Conservation (phyloP, 2,113 vertebrate genomes). For the Fulica atra region DNA sequence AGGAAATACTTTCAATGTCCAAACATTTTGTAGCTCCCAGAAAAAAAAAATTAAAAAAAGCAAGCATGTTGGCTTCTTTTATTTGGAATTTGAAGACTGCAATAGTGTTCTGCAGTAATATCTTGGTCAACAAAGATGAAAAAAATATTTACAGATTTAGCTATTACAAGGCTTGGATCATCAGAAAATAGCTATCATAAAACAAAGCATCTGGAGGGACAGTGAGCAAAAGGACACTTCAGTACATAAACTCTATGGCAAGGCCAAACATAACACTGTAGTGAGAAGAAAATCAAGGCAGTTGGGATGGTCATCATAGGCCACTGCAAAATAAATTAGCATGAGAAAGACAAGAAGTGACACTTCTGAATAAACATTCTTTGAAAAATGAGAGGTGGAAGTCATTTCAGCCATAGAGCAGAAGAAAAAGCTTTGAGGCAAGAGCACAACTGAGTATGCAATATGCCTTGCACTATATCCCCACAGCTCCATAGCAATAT, state of each 20-base stretch:
- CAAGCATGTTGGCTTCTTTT: not conserved
- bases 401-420: not conserved
- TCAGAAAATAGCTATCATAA: not conserved
- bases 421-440: not conserved
- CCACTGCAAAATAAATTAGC: not conserved
- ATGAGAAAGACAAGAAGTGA: not conserved
- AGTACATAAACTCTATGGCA: not conserved
- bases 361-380: slow-evolving; percentile 15
- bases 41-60: not conserved
- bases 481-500: not conserved
- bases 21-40: not conserved
- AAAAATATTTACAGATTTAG: slow-evolving; percentile 25
- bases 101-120: not conserved
- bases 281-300: not conserved
- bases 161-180: not conserved
- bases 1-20: not conserved
- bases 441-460: not conserved
- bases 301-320: not conserved
- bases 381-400: not conserved
- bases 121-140: not conserved
- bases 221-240: not conserved
- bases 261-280: not conserved
- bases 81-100: not conserved
- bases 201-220: slow-evolving; percentile 13
- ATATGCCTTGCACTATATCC: not conserved